Base-by-base conservation (phyloP, 2,797 vertebrate genomes). In the Gallinago solitaria region DNA sequence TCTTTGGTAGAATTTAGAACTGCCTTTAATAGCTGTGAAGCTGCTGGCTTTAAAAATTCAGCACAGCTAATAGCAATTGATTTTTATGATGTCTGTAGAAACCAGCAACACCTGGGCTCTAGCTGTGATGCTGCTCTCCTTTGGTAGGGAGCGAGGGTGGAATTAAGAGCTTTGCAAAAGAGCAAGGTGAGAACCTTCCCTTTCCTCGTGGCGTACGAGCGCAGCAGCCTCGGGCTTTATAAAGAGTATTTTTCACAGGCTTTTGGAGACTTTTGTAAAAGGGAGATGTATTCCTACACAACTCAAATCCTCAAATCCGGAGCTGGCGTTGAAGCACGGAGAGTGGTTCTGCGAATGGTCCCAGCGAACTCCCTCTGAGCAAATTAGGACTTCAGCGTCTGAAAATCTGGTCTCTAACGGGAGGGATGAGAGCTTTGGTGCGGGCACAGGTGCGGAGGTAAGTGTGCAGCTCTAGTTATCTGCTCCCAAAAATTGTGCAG, bases 31-130 rank as follows among this genome's bases (percentile, higher is more conserved):
- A 89, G 94, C 69, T 43, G 60, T 37, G 86, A 95, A 84, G 43
- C 81, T 89, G 75, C 57, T 68, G 69, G 82, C 91, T 94, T 91
- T 92, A 85, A 93, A 95, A 70, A 89, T 75, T 71, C 92, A 89
- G 60, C 56, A 57, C 78, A 80, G 70, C 78, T 80, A 78, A 92
- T 17, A 85, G 82, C 81, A 69, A 90, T 83, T 91, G 89, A 65
- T 94, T 94, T 94, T 96, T 91, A 85, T 61, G 75, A 57, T 54
- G 71, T 77, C 93, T 92, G 45, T 50, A 80, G 92, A 84, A 89
- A 82, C 16, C 75, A 87, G 88, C 73, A 94, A 74, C 74, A 87
- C 88, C 83, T 79, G 78, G 48, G 75, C 83, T 94, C 59, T 37
- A 21, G 57, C 69, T 71, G 64, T 0, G 0, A 20, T 5, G 70